A percentile compares a stretch with the other conserved stretches of the same genome.
phyloP scores from a whole-genome alignment of 2,888 invertebrate species.

The Drosophila pseudotakahashii region DNA sequence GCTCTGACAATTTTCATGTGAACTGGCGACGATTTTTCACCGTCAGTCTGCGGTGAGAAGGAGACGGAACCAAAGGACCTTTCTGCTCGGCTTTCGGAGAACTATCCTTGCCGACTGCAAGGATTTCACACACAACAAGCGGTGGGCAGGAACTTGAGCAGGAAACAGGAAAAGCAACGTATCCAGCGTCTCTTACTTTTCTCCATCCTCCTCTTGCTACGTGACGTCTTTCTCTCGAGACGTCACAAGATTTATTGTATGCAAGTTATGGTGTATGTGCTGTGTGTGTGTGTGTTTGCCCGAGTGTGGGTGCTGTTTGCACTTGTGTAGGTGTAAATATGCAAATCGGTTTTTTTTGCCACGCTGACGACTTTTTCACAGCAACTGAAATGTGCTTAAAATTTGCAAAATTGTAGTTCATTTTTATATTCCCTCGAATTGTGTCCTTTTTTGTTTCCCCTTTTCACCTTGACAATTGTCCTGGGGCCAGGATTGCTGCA shows the following conservation, averaged over 20 bases:
- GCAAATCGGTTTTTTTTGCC: constrained; percentile 73
- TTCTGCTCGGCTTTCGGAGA: constrained; percentile 46
- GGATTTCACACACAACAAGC: constrained; percentile 65
- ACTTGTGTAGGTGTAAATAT: constrained; percentile 56
- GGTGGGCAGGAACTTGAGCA: constrained; percentile 72
- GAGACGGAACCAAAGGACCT: constrained; percentile 25
- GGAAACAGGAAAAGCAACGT: constrained; percentile 78
- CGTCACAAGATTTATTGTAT: constrained; percentile 80
- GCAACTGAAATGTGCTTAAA: constrained; percentile 76
- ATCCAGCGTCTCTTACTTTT: constrained; percentile 43
- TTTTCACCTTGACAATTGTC: constrained; percentile 60
- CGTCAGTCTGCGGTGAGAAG: constrained; percentile 53
- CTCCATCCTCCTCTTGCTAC: constrained; percentile 58
- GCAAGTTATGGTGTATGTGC: constrained; percentile 65
- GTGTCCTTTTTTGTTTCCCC: constrained; percentile 25
- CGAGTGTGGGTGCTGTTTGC: constrained; percentile 20
- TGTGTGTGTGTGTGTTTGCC: constrained; percentile 7
- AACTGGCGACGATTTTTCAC: constrained; percentile 76
- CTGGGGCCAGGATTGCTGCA: constrained; percentile 43
- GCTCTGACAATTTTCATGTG: constrained; percentile 69
- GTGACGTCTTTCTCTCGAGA: constrained; percentile 78
- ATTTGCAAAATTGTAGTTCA: constrained; percentile 70
- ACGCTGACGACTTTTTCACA: constrained; percentile 71
- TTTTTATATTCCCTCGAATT: constrained; percentile 66
- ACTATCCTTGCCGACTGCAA: constrained; percentile 66